phyloP scores from a whole-genome alignment of 1,140 invertebrate species.

The Lepidurus packardi region DNA sequence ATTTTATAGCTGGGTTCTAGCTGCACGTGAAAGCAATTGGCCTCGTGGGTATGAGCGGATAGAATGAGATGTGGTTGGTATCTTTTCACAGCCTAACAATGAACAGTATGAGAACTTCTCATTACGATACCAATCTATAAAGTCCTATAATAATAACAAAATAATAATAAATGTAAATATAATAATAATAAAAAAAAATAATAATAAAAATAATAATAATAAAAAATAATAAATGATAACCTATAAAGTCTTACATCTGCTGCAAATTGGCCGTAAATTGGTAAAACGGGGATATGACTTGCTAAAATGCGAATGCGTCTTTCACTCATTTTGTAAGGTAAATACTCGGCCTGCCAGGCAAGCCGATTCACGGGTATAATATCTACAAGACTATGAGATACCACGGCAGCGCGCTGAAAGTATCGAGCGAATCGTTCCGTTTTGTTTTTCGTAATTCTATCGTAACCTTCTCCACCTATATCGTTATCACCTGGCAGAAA shows the following conservation, averaged over 20 bases:
- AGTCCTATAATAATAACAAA: no score
- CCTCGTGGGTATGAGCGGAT: constrained; percentile 73
- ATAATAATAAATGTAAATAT: no score
- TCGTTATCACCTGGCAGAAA: constrained; percentile 92
- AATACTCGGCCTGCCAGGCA: neutral
- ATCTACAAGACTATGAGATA: neutral
- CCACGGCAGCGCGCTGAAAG: neutral
- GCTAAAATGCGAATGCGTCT: neutral
- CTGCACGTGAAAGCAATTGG: constrained; percentile 39
- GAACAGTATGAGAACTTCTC: constrained; percentile 15
- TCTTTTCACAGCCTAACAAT: constrained; percentile 55
- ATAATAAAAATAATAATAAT: no score
- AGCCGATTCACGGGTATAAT: constrained; percentile 24
- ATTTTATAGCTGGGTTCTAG: constrained; percentile 24
- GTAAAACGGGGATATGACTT: constrained; percentile 26
- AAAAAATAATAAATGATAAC: no score
- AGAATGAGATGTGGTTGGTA: constrained; percentile 72
- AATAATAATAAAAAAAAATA: no score
- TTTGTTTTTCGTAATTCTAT: constrained; percentile 64
- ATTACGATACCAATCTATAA: neutral
- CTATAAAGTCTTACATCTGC: neutral
- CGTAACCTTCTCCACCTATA: constrained; percentile 78
- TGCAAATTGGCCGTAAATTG: constrained; percentile 19
- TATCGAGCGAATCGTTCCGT: constrained; percentile 57
- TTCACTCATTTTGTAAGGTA: neutral